Base-by-base conservation (phyloP, 2,113 vertebrate species). In the Poeciliopsis prolifica region DNA sequence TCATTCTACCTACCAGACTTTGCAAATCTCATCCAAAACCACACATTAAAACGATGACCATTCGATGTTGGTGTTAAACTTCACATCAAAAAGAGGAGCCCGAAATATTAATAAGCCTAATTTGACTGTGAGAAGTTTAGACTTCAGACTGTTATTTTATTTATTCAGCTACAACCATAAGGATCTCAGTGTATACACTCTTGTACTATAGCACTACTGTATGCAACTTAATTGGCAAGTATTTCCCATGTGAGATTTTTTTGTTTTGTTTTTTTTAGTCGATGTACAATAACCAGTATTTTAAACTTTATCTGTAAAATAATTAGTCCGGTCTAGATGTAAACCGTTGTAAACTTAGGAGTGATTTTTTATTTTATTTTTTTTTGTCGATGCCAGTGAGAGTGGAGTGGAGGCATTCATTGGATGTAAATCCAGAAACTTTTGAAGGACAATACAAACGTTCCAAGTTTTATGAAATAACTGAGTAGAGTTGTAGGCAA, bases 61-160 rank as follows among this genome's bases (percentile, higher is more conserved):
- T 24, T 0, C 8, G 44, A 48, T 48, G 44, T 17, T 48, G 44
- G 44, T 48, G 44, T 48, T 8, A 54, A 35, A 51, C 44, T 22
- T 70, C 22, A 61, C 4, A 74, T 44, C 26, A 58, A 26, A 13
- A 12, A 60, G 61, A 22, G 72, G 67, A 61, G 33, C 63, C 51
- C 51, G 30, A 19, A 42, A 73, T 35, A 80, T 81, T 31, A 66
- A 70, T 9, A 80, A 66, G 75, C 61, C 40, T 69, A n/a, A 61
- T 63, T 67, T 35, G 70, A 86, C 82, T 81, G 44, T 48, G 65
- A 77, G 64, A 84, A 77, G 82, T 90, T 87, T 86, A 88, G 77
- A 82, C 82, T 87, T 80, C 24, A 85, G 90, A 93, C 88, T 91
- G 90, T 92, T 92, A 70, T 58, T 81, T 61, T 70, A 80, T 54